These are phyloP conservation scores for Aricia agestis DNA, from an alignment of 1,140 invertebrate genomes.

Conservation along the genomic window DNA sequence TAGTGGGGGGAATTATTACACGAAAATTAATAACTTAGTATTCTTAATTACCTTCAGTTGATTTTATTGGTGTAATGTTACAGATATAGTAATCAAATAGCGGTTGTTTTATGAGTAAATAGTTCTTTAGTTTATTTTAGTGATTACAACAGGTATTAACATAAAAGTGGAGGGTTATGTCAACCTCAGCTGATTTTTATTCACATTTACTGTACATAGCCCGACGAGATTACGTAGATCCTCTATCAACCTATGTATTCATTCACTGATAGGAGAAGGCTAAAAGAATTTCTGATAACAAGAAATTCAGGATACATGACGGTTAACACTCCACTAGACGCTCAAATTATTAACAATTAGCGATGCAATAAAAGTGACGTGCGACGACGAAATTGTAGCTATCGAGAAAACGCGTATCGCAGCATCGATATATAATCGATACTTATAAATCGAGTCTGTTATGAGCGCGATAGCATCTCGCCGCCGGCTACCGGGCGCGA, in stretches of 20 bases:
- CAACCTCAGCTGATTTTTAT: too few relatives aligned
- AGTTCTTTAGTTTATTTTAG: too few relatives aligned
- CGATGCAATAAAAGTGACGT: conserved; percentile 13
- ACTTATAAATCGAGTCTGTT: conserved; percentile 73
- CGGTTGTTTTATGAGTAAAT: too few relatives aligned
- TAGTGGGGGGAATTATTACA: neutral
- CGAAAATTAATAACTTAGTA: neutral
- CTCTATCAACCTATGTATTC: too few relatives aligned
- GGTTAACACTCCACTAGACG: neutral
- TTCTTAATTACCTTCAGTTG: neutral
- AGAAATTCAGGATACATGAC: neutral
- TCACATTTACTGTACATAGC: too few relatives aligned
- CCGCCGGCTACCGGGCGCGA: conserved; percentile 69
- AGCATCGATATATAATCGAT: conserved; percentile 72
- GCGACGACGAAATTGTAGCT: conserved; percentile 35
- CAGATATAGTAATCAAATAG: neutral
- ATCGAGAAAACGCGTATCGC: conserved; percentile 42
- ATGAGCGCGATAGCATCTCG: conserved; percentile 69
- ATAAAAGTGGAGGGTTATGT: too few relatives aligned
- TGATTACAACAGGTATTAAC: too few relatives aligned
- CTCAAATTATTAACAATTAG: conserved; percentile 20
- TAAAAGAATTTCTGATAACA: neutral
- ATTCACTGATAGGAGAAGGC: too few relatives aligned
- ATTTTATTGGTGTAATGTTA: neutral
- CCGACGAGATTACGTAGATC: too few relatives aligned